Evolutionary conservation across 2,113 vertebrate genomes (phyloP), one percentile per base, ranked within the genome.

Genomic region (Lutjanus erythropterus): DNA sequence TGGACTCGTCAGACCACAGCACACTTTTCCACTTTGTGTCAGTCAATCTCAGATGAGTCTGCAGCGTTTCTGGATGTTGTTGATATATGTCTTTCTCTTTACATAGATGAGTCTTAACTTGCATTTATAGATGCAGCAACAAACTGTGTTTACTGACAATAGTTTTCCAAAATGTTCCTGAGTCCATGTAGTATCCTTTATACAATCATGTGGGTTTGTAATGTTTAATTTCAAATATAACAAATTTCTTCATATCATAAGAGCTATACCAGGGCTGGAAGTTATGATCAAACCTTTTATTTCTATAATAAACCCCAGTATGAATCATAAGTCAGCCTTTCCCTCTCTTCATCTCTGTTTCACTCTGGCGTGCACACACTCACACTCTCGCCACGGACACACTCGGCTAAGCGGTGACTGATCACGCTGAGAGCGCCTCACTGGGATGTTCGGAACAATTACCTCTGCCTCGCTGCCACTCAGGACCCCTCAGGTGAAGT

Each of bases 361-460:
- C 66, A 61, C 25, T 10, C 39, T 9, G 64, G 9, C 4, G 21
- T 25, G 75, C 69, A 39, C 71, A 75, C 64, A 41, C 35, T 37
- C 73, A 70, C 68, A 37, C 71, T 56, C 75, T 41, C 46, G 15
- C 53, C 35, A 16, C 53, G 3, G 52, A 64, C n/a, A 16, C 71
- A 33, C 64, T 62, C n/a, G 6, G 41, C 18, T 71, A 58, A 68
- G 79, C 4, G 19, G 37, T 49, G 71, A 68, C 53, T 64, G 74
- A 85, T 89, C 88, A 87, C 64, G 58, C 90, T 88, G 91, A 78
- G 88, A 87, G 91, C 71, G 25, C 80, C 88, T 92, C 84, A 88
- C 92, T 90, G 93, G 65, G 93, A 86, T 91, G 94, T 92, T 92
- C 82, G 27, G 87, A 92, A 90, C 84, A 87, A 94, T 94, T 92